These are phyloP conservation scores for Lampropteryx suffumata DNA, from an alignment of 2,888 invertebrate genomes.

Conservation along the genomic window DNA sequence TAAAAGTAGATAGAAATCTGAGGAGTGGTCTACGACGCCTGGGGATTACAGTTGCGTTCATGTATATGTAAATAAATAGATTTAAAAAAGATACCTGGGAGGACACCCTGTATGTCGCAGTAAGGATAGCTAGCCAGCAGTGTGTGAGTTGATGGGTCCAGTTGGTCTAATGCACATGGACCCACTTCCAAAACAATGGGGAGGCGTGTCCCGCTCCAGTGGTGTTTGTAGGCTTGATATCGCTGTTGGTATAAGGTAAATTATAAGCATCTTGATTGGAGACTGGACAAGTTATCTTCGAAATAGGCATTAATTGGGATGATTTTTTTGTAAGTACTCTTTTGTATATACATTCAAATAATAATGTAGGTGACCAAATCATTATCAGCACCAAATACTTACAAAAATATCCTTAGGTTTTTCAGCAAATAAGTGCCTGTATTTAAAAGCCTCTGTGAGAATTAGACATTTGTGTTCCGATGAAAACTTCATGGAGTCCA, in stretches of 20 bases:
- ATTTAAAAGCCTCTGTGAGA: constrained; percentile 94
- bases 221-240: constrained; percentile 96
- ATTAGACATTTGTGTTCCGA: constrained; percentile 97
- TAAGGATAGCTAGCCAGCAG: constrained; percentile 86
- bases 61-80: too few species aligned
- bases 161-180: constrained; percentile 95
- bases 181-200: constrained; percentile 95
- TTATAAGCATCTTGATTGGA: too few species aligned
- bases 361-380: too few species aligned
- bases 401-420: constrained; percentile 91
- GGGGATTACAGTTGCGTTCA: too few species aligned
- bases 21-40: too few species aligned
- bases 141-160: constrained; percentile 93
- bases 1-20: too few species aligned
- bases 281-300: too few species aligned
- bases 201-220: constrained; percentile 96
- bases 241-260: constrained; percentile 83
- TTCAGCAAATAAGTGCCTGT: constrained; percentile 90
- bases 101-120: constrained; percentile 63
- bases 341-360: too few species aligned
- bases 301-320: too few species aligned
- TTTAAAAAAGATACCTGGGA: constrained; percentile 11
- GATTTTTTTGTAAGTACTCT: too few species aligned
- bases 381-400: too few species aligned
- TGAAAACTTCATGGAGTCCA: constrained; percentile 97